Evolutionary conservation across 2,888 invertebrate species (phyloP).

Genomic region (Caenorhabditis imperialis): DNA sequence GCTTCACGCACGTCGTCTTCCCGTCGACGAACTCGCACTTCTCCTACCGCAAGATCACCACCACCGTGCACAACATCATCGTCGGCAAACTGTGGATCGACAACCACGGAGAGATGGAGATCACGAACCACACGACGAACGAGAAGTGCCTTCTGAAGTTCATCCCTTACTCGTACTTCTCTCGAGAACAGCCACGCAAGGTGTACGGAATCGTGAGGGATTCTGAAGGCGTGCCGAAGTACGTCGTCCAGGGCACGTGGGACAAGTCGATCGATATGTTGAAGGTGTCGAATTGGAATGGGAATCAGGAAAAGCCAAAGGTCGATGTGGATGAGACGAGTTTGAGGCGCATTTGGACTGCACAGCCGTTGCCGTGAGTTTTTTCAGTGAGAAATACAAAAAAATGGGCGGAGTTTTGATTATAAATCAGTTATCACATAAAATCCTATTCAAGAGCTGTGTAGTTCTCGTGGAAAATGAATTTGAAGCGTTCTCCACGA

Average conservation of each 20-base stretch:
- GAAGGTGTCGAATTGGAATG: conserved; percentile 81
- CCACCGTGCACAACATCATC: conserved; percentile 99
- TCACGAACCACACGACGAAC: conserved; percentile 88
- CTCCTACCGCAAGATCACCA: conserved; percentile 94
- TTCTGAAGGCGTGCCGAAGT: conserved; percentile 81
- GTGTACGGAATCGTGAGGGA: conserved; percentile 85
- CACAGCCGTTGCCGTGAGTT: conserved; percentile 82
- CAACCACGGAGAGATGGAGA: conserved; percentile 99
- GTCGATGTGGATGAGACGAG: conserved; percentile 87
- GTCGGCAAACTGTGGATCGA: conserved; percentile 99
- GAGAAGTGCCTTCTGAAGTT: conserved; percentile 97
- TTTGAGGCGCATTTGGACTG: conserved; percentile 89
- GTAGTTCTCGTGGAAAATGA: no score
- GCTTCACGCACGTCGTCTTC: conserved; percentile 83
- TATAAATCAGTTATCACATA: no score
- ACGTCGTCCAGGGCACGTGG: conserved; percentile 90
- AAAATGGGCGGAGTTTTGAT: no score
- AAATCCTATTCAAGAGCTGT: no score
- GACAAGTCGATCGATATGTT: conserved; percentile 86
- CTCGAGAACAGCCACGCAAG: conserved; percentile 92
- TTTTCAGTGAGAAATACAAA: no score
- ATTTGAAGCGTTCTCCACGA: no score
- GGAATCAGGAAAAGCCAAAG: conserved; percentile 82
- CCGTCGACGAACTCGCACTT: conserved; percentile 84
- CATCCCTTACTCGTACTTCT: conserved; percentile 98